Evolutionary conservation across 2,113 vertebrate species (phyloP).

Genomic region (Heterotilapia buettikoferi): DNA sequence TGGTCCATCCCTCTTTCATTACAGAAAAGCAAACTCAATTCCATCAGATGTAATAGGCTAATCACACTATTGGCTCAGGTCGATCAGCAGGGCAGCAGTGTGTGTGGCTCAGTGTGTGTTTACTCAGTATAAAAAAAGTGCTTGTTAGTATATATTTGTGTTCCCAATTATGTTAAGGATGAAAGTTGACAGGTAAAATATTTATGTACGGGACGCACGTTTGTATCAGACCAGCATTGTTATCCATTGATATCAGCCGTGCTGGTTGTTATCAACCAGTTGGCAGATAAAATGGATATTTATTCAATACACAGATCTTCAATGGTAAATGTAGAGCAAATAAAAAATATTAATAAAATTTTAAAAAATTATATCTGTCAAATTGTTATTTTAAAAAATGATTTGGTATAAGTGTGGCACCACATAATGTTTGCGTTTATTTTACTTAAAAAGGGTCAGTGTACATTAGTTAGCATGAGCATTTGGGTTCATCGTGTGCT

Average conservation of each 20-base stretch:
- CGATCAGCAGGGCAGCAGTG: neutral
- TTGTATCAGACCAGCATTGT: neutral
- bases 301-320: neutral
- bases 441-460: neutral
- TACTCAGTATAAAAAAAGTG: neutral
- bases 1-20: constrained; percentile 44
- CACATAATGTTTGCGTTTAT: neutral
- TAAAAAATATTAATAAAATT: neutral
- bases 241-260: neutral
- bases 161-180: neutral
- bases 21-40: constrained; percentile 44
- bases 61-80: constrained; percentile 10
- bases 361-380: neutral
- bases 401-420: neutral
- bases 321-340: neutral
- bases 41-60: constrained; percentile 42
- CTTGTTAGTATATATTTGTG: neutral
- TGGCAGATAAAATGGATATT: neutral
- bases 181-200: neutral
- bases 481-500: neutral
- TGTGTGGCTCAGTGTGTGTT: neutral
- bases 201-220: accelerated
- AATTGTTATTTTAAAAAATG: neutral
- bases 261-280: neutral
- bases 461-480: neutral